Percentiles rank a stretch among this genome's conserved stretches.
phyloP scores from a whole-genome alignment of 2,888 invertebrate genomes.

The Syrista parreyssii region DNA sequence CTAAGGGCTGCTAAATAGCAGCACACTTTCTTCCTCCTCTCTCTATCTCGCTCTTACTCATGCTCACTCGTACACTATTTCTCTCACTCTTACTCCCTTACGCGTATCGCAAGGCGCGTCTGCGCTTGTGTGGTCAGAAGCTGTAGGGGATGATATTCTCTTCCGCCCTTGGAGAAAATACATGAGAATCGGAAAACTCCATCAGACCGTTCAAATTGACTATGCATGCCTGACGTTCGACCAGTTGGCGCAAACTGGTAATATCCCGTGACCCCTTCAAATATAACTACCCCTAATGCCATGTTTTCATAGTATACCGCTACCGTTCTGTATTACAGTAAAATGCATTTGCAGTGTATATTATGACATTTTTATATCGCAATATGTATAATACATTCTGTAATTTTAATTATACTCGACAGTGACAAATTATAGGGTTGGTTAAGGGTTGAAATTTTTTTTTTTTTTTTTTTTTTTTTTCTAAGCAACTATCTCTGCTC shows the following conservation, averaged over 20 bases:
- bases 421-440: neutral
- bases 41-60: neutral
- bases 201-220: neutral
- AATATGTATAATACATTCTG: neutral
- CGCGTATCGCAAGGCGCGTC: conserved; percentile 24
- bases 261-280: neutral
- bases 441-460: neutral
- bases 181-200: neutral
- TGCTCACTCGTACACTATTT: too few species aligned
- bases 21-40: conserved; percentile 1
- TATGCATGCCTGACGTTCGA: neutral
- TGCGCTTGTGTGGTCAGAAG: conserved; percentile 23
- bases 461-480: neutral
- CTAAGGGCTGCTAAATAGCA: conserved; percentile 64
- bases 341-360: neutral
- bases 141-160: neutral
- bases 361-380: neutral
- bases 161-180: neutral
- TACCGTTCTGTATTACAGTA: neutral
- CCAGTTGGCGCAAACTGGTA: neutral
- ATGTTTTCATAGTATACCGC: neutral
- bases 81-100: neutral
- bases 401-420: neutral
- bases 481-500: neutral
- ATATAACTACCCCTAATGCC: neutral